Base-by-base conservation (phyloP, 2,888 invertebrate species). In the Ormia ochracea region DNA sequence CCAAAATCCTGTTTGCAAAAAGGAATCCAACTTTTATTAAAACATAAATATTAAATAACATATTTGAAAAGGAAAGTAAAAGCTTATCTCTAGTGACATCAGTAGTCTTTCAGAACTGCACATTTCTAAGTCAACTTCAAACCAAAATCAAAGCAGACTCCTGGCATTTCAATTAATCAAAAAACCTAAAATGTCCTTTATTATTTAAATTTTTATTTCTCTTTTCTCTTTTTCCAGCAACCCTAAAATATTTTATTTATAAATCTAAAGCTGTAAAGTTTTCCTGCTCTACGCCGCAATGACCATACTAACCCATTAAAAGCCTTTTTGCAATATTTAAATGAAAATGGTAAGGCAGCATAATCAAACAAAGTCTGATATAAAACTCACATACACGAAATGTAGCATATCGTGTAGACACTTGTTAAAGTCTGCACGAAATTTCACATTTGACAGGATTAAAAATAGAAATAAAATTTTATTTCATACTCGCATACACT, bases 231-330 rank as follows among this genome's bases (percentile, higher is more conserved):
- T 36, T 12, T 36, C 10, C 4, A 38, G 5, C 38, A 38, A 4
- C 36, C 36, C n/a, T 36, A 36, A 4, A 12, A 36, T 36, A 36
- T 36, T 36, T 38, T 19, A 19, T 33, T 19, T 12, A n/a, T n/a
- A 21, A 45, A 31, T 4, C 14, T 52, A 10, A 17, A 31, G 14
- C 31, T 4, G 4, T n/a, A 19, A 7, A 28, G 10, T 19, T 48
- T 48, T 21, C 12, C 9, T 28, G n/a, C 4, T 10, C 23, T 36
- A 7, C 26, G 58, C 33, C 38, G 56, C 26, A 65, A 2, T 45
- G 52, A 19, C 52, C 52, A 43, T 33, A 56, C 58, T 75, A 59
- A 66, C 52, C 43, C 63, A 61, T 54, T 65, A 74, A 65, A 66
- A 63, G 33, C 17, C 54, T 48, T 59, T 54, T 61, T 28, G n/a